Evolutionary conservation across 2,113 vertebrate species (phyloP).

Genomic region (Ammodramus savannarum): DNA sequence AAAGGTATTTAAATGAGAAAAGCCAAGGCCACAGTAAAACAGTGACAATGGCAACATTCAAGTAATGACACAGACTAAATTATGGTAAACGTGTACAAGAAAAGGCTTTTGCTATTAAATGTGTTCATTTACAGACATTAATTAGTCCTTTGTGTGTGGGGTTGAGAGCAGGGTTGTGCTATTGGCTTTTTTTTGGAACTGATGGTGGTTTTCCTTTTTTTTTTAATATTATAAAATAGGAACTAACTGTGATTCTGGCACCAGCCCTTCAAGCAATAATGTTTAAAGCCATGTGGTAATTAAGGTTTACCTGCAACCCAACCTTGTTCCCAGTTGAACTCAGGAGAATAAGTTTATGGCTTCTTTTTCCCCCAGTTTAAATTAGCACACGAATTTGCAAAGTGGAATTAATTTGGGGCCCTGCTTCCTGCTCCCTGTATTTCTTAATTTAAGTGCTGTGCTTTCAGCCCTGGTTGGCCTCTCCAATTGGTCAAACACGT

Average conservation of each 20-base stretch:
- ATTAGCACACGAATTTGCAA: neutral
- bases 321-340: neutral
- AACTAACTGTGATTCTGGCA: neutral
- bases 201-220: neutral
- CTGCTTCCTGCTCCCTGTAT: neutral
- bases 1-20: conserved; percentile 43
- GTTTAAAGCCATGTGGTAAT: neutral
- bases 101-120: conserved; percentile 10
- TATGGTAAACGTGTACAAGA: neutral
- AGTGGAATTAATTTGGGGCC: neutral
- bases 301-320: conserved; percentile 5
- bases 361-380: accelerated
- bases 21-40: neutral
- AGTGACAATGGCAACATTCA: neutral
- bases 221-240: neutral
- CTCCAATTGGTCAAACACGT: neutral
- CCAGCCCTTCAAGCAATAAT: neutral
- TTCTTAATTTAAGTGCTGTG: neutral
- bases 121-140: neutral
- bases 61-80: neutral
- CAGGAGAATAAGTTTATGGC: neutral
- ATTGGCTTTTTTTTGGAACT: neutral
- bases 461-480: neutral
- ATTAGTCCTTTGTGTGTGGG: neutral
- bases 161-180: neutral